Evolutionary conservation across 2,888 invertebrate genomes (phyloP).

Genomic region (Caenorhabditis parvicauda): DNA sequence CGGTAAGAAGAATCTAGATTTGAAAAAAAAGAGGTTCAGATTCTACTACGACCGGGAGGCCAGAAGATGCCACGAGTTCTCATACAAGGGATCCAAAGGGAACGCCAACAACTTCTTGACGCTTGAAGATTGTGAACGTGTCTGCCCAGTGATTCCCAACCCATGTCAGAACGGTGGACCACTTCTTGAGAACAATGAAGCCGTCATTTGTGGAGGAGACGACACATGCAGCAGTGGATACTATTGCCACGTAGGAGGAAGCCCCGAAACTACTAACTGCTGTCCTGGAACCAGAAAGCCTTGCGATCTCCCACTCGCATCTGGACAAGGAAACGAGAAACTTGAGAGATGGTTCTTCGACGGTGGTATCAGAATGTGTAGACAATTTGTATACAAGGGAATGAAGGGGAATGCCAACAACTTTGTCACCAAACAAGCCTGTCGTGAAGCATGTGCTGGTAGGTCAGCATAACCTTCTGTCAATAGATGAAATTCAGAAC

Average conservation of each 20-base stretch:
- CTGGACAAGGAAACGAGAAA: constrained; percentile 43
- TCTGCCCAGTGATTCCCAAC: constrained; percentile 56
- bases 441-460: constrained; percentile 51
- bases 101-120: constrained; percentile 61
- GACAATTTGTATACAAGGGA: constrained; percentile 47
- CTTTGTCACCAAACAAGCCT: constrained; percentile 49
- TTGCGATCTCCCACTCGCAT: constrained; percentile 42
- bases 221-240: constrained; percentile 52
- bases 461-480: background rate
- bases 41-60: constrained; percentile 55
- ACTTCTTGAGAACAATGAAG: constrained; percentile 49
- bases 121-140: constrained; percentile 53
- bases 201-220: constrained; percentile 59
- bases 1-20: no score
- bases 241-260: constrained; percentile 60
- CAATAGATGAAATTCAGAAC: constrained; percentile 23
- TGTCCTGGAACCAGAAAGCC: constrained; percentile 57
- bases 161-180: constrained; percentile 60
- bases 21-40: constrained; percentile 15
- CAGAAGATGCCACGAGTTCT: constrained; percentile 43
- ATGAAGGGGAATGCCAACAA: constrained; percentile 55
- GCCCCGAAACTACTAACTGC: constrained; percentile 60
- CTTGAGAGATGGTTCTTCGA: constrained; percentile 51
- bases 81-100: constrained; percentile 53
- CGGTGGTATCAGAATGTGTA: constrained; percentile 47